Base-by-base conservation (phyloP, 2,797 vertebrate genomes). In the Rhincodon typus region DNA sequence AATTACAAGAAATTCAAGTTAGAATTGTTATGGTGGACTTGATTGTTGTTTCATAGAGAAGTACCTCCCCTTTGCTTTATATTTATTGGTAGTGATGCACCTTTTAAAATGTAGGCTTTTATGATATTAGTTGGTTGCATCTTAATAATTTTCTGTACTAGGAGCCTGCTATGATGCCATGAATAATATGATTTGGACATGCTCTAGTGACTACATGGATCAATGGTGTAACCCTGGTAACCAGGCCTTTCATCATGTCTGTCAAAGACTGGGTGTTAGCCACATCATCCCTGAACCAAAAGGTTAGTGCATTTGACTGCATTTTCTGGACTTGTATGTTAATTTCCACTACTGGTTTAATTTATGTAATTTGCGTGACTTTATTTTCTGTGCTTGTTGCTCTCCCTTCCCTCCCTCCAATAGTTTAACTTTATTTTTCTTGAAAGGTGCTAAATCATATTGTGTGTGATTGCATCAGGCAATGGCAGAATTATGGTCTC, bases 171-270 rank as follows among this genome's bases (percentile, higher is more conserved):
- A 99, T 0, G 99, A 99, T 97, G 98, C 98, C 4, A 97, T 99
- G 97, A 99, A 99, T 97, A 99, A 99, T 97, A 98, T 99, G 98
- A 98, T 99, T 94, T 99, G 99, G 99, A 99, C 99, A 0, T 99
- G 99, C 97, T 99, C 99, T 1, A 99, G 99, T 96, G 99, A 99
- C 97, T 99, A 99, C 96, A 99, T 99, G 23, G 99, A 99, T 97
- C 99, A 99, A 96, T 99, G 99, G 99, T 99, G 98, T 97, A 99
- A 99, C 96, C 99, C 99, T 17, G 99, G 99, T 93, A 99, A 99
- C 97, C 99, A 99, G 96, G 99, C 99, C 95, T 99, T 99, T 97
- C 99, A 99, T 97, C 99, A 99, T 62, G 98, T 99, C 96, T 99
- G 99, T 97, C 98, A 99, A 97, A 98, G 99, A 96, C 98, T 99